phyloP scores from a whole-genome alignment of 2,888 invertebrate genomes.

The Pardosa pseudoannulata region DNA sequence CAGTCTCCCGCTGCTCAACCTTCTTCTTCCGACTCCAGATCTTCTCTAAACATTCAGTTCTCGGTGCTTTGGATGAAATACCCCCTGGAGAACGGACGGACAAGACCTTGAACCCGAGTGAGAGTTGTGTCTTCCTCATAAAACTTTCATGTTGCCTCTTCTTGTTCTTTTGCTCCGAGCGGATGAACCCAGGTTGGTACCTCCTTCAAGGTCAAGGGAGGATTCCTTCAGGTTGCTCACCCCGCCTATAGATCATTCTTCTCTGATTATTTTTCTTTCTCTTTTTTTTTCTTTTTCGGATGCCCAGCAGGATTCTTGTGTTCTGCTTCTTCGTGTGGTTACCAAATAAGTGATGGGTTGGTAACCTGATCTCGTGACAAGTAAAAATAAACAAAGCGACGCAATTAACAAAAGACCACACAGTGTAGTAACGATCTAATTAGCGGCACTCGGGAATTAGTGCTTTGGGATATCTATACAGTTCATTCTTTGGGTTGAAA shows the following conservation, averaged over 20 bases:
- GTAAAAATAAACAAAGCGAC: too few species aligned
- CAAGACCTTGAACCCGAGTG: constrained; percentile 61
- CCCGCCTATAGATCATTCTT: constrained; percentile 23
- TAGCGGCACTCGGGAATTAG: too few species aligned
- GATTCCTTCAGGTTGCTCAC: constrained; percentile 53
- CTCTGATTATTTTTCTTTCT: not conserved
- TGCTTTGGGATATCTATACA: too few species aligned
- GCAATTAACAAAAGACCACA: too few species aligned
- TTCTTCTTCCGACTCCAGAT: not conserved
- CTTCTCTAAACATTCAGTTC: not conserved
- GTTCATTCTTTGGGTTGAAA: too few species aligned
- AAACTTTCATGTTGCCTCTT: constrained; percentile 46
- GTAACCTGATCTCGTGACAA: too few species aligned
- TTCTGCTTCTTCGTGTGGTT: too few species aligned
- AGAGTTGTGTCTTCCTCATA: constrained; percentile 41
- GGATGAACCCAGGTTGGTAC: constrained; percentile 39
- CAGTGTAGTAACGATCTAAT: too few species aligned
- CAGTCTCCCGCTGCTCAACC: not conserved
- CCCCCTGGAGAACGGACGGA: constrained; percentile 10
- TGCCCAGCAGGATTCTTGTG: not conserved
- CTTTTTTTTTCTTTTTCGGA: too few species aligned
- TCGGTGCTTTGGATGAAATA: constrained; percentile 9
- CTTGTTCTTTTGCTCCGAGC: constrained; percentile 20
- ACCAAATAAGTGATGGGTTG: too few species aligned
- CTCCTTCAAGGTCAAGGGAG: constrained; percentile 63